Percentiles rank a stretch among this genome's conserved stretches.
phyloP scores from a whole-genome alignment of 2,113 vertebrate species.

The Willisornis vidua region DNA sequence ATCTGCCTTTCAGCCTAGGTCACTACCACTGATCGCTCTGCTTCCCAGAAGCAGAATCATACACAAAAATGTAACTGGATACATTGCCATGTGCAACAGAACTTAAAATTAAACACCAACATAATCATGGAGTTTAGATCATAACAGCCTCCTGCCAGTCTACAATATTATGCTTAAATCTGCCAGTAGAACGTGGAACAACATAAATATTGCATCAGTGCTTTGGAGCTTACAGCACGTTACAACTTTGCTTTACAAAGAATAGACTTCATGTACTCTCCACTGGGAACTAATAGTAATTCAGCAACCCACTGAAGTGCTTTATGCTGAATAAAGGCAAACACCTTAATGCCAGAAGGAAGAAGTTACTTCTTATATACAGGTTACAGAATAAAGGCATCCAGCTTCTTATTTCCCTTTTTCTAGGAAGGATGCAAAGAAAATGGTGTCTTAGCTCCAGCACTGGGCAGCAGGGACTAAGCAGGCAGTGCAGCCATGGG shows the following conservation, averaged over 20 bases:
- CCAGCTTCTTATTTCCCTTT: neutral
- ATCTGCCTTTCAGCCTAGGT: neutral
- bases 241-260: conserved; percentile 31
- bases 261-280: conserved; percentile 30
- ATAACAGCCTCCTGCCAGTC: conserved; percentile 43
- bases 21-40: neutral
- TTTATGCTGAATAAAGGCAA: conserved; percentile 15
- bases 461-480: neutral
- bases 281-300: conserved; percentile 26
- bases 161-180: conserved; percentile 63
- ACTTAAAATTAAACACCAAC: conserved; percentile 52
- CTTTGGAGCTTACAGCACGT: conserved; percentile 49
- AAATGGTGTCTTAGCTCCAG: neutral
- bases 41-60: neutral
- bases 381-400: neutral
- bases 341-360: neutral
- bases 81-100: neutral
- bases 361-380: neutral
- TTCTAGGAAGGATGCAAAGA: neutral
- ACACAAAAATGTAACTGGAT: neutral
- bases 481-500: neutral
- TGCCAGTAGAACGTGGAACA: conserved; percentile 36
- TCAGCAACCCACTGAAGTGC: conserved; percentile 3
- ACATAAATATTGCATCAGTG: conserved; percentile 65
- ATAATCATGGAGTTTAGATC: conserved; percentile 32